These are phyloP conservation scores for Stictocephala bisonia DNA, from an alignment of 2,888 invertebrate species.

Conservation along the genomic window DNA sequence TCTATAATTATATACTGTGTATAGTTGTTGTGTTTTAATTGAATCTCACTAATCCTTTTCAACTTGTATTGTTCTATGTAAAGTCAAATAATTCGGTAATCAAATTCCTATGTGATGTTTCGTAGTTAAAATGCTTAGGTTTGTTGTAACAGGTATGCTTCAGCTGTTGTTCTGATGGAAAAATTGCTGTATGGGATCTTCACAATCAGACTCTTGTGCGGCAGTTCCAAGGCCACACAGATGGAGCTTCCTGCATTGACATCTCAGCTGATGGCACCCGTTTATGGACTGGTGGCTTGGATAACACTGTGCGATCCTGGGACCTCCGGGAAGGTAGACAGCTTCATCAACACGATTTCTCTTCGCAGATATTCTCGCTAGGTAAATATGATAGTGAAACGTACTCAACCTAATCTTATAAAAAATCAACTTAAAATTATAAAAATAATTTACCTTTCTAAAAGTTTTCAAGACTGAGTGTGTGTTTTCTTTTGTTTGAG, in stretches of 20 bases:
- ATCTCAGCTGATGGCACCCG: constrained; percentile 93
- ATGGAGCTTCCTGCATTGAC: constrained; percentile 98
- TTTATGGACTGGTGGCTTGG: constrained; percentile 93
- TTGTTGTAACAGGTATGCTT: constrained; percentile 79
- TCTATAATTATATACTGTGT: too few relatives aligned
- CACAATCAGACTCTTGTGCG: constrained; percentile 92
- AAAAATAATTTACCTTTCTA: too few relatives aligned
- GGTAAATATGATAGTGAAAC: too few relatives aligned
- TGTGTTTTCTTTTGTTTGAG: too few relatives aligned
- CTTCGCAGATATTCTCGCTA: constrained; percentile 86
- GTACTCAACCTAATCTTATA: too few relatives aligned
- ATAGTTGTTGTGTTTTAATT: too few relatives aligned
- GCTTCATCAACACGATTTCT: constrained; percentile 95
- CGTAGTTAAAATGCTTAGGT: not conserved
- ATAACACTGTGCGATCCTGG: constrained; percentile 97
- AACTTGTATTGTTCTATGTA: too few relatives aligned
- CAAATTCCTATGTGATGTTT: not conserved
- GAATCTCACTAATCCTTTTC: too few relatives aligned
- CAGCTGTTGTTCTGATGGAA: constrained; percentile 98
- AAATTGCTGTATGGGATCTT: constrained; percentile 96
- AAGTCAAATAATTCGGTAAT: not conserved
- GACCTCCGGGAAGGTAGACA: constrained; percentile 93
- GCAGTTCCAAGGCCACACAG: constrained; percentile 96
- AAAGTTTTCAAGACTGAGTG: too few relatives aligned
- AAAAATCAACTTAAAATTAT: too few relatives aligned